Base-by-base conservation (phyloP, 1,140 invertebrate species). In the Palaemon carinicauda region DNA sequence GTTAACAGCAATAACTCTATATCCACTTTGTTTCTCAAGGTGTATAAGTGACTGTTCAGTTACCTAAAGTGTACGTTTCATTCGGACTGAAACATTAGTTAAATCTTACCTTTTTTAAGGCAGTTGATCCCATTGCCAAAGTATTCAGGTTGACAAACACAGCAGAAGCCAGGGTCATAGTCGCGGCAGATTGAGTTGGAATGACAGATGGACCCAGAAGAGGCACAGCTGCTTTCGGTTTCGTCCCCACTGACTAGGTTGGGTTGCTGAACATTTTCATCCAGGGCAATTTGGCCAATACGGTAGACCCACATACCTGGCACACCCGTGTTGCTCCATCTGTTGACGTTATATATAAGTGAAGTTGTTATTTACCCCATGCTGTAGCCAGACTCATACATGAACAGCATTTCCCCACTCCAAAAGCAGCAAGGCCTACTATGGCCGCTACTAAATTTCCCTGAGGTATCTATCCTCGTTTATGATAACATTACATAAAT, bases 41-140 rank as follows among this genome's bases (percentile, higher is more conserved):
- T 41, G 5, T 41, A 41, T 9, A 41, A 41, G 12, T 41, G 12
- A 41, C 1, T 41, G 7, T 41, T 41, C 7, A 41, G 0, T 7
- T 0, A n/a, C n/a, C n/a, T n/a, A n/a, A n/a, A n/a, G n/a, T n/a
- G n/a, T n/a, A n/a, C n/a, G n/a, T n/a, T n/a, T n/a, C n/a, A n/a
- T n/a, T n/a, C n/a, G n/a, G n/a, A n/a, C n/a, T n/a, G n/a, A n/a
- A n/a, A n/a, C n/a, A n/a, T n/a, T 53, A 21, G 54, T 31, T 29
- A 24, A 83, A 53, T 19, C 90, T 92, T 92, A 96, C 95, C 95
- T 90, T 95, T 94, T 91, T 95, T 94, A 52, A 99, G 93, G 90
- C 98, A 99, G 71, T 94, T 94, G 91, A 94, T 94, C 80, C 98
- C 98, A 91, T 99, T 99, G 81, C 98, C 98, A 91, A 96, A 97